These are phyloP conservation scores for Notolabrus celidotus DNA, from an alignment of 2,797 vertebrate species.

Conservation along the genomic window DNA sequence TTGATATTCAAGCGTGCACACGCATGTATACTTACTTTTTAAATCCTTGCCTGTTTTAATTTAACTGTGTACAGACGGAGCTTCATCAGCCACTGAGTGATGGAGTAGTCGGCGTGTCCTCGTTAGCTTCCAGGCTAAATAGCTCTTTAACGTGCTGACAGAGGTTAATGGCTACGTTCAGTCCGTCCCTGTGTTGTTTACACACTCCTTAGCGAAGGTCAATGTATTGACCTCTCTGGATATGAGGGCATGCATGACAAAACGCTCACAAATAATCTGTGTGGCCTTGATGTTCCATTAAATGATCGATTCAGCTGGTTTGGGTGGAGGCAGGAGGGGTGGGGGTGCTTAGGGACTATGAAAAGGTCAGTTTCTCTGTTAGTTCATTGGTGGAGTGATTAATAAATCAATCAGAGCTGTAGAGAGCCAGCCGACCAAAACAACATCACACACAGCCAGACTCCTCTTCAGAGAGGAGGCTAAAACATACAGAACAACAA, in stretches of 20 bases:
- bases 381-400: conserved; percentile 98
- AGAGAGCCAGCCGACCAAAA: conserved; percentile 78
- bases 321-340: neutral
- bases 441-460: conserved; percentile 34
- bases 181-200: conserved; percentile 80
- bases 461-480: conserved; percentile 2
- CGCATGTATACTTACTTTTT: too few relatives aligned
- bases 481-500: conserved; percentile 3
- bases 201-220: conserved; percentile 87
- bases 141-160: conserved; percentile 54
- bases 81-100: neutral
- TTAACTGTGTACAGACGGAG: neutral
- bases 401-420: conserved; percentile 94
- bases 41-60: too few relatives aligned
- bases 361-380: conserved; percentile 96
- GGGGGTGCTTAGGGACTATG: conserved; percentile 86
- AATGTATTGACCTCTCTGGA: conserved; percentile 88
- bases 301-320: conserved; percentile 91
- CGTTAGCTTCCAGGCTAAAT: conserved; percentile 56
- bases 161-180: conserved; percentile 63
- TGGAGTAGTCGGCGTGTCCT: conserved; percentile 18
- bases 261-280: conserved; percentile 89
- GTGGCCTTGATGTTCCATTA: conserved; percentile 98
- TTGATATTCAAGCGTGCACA: too few relatives aligned
- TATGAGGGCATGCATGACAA: conserved; percentile 80